Evolutionary conservation across 2,888 invertebrate species (phyloP).

Genomic region (Myathropa florea): DNA sequence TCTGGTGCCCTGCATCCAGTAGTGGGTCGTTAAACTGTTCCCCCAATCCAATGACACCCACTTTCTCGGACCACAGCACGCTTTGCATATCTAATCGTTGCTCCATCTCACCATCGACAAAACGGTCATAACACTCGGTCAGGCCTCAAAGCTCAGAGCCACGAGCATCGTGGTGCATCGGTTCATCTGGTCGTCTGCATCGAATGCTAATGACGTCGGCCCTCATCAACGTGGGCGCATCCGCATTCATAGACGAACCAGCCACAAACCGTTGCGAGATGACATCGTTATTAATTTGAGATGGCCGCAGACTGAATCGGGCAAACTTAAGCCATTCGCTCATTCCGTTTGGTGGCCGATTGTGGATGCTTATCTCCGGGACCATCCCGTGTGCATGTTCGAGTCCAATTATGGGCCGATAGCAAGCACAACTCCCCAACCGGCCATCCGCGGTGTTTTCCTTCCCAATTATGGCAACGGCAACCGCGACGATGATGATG

Average conservation of each 20-base stretch:
- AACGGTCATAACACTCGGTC: not conserved
- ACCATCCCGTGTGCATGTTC: conserved; percentile 35
- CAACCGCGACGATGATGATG: not conserved
- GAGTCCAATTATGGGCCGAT: conserved; percentile 52
- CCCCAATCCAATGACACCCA: not conserved
- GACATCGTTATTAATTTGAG: not conserved
- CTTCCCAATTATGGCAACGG: not conserved
- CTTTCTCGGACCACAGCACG: not conserved
- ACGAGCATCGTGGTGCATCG: not conserved
- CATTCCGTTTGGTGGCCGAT: not conserved
- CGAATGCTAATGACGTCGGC: not conserved
- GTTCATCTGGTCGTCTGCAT: not conserved
- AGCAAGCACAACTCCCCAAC: not conserved
- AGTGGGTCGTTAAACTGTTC: not conserved
- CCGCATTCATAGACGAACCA: not conserved
- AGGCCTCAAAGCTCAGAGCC: not conserved
- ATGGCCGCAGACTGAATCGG: not conserved
- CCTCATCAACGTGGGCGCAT: not conserved
- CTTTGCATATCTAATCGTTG: not conserved
- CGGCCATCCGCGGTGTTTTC: not conserved
- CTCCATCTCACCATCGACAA: not conserved
- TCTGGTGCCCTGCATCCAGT: not conserved
- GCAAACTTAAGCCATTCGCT: not conserved
- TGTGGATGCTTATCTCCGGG: not conserved
- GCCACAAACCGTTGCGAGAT: not conserved